Conservation (phyloP, 2,888 invertebrate species). For the Mythimna ferrago region DNA sequence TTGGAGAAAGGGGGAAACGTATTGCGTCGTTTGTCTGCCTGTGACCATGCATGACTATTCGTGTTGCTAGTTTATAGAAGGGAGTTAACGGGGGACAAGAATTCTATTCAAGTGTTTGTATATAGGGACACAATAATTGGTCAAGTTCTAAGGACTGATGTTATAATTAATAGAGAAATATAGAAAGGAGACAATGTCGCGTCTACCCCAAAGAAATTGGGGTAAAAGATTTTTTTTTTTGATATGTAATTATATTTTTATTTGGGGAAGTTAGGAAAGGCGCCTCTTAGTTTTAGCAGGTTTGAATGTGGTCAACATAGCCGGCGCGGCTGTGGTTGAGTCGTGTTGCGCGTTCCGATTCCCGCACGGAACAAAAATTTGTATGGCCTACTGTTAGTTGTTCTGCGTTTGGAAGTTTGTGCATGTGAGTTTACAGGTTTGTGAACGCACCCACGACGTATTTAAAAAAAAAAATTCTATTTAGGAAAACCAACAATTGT, state of each 20-base stretch:
- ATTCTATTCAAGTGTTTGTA: not conserved
- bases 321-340: too few relatives aligned
- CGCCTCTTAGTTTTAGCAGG: not conserved
- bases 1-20: slow-evolving; percentile 41
- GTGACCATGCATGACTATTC: slow-evolving; percentile 35
- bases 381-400: too few relatives aligned
- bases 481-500: too few relatives aligned
- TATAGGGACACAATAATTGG: not conserved
- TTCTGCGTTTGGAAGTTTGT: too few relatives aligned
- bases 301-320: not conserved
- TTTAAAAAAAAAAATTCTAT: too few relatives aligned
- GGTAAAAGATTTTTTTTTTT: too few relatives aligned
- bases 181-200: not conserved
- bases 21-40: slow-evolving; percentile 15
- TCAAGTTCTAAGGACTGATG: not conserved
- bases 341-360: too few relatives aligned
- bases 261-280: too few relatives aligned
- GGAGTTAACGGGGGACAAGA: not conserved
- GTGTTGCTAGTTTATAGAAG: not conserved
- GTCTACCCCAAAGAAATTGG: not conserved
- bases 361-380: too few relatives aligned
- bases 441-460: too few relatives aligned
- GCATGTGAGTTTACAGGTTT: too few relatives aligned
- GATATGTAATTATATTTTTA: not conserved
- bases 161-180: not conserved